phyloP scores from a whole-genome alignment of 2,888 invertebrate species.

The Aelia acuminata region DNA sequence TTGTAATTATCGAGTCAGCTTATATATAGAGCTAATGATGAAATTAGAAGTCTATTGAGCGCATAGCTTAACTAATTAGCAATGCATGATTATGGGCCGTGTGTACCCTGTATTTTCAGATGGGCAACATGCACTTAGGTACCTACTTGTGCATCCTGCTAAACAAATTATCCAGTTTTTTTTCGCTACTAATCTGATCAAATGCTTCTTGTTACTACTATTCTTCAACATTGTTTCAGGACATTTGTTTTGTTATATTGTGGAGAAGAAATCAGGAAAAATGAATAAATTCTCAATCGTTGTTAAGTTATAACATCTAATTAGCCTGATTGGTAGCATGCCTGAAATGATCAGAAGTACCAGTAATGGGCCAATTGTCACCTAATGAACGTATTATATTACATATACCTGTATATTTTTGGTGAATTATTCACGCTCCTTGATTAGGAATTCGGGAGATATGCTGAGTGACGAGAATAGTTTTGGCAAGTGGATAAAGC shows the following conservation, averaged over 20 bases:
- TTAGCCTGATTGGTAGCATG: too few relatives aligned
- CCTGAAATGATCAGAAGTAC: too few relatives aligned
- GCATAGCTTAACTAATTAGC: background rate
- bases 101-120: background rate
- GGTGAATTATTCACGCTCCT: background rate
- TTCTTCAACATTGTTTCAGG: background rate
- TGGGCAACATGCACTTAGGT: background rate
- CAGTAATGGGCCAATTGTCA: too few relatives aligned
- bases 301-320: too few relatives aligned
- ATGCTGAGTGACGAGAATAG: background rate
- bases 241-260: background rate
- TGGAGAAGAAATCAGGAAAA: too few relatives aligned
- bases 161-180: background rate
- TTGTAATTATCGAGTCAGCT: too few relatives aligned
- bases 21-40: too few relatives aligned
- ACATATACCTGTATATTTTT: background rate
- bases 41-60: background rate
- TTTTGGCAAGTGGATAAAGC: constrained; percentile 10
- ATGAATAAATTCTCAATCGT: too few relatives aligned
- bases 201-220: background rate
- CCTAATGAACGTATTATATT: too few relatives aligned
- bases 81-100: background rate
- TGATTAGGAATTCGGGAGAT: background rate
- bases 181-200: background rate
- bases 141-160: background rate